Evolutionary conservation across 2,888 invertebrate species (phyloP).

Genomic region (Colletes collaris): DNA sequence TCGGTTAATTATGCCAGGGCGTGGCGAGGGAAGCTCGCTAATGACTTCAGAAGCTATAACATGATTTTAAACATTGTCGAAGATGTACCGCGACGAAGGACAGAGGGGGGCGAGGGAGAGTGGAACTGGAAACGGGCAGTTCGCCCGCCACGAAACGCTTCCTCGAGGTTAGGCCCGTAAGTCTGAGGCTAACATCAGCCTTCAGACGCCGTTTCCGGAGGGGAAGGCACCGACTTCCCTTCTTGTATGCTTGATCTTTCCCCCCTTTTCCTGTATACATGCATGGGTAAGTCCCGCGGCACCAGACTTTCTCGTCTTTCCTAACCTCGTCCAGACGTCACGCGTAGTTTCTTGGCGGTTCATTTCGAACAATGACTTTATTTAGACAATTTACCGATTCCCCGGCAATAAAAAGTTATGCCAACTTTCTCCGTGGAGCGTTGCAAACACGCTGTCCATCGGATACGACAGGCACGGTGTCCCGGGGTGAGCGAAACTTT

Average conservation of each 20-base stretch:
- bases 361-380: background rate
- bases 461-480: no score
- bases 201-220: slow-evolving; percentile 63
- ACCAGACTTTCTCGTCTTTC: background rate
- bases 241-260: slow-evolving; percentile 58
- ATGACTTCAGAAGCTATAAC: slow-evolving; percentile 13
- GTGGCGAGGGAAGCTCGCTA: slow-evolving; percentile 17
- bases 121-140: slow-evolving; percentile 30
- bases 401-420: background rate
- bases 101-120: background rate
- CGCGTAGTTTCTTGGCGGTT: background rate
- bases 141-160: slow-evolving; percentile 19
- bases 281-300: slow-evolving; percentile 48
- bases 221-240: slow-evolving; percentile 59
- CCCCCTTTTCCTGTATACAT: slow-evolving; percentile 63
- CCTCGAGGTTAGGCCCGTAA: slow-evolving; percentile 55
- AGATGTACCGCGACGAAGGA: background rate
- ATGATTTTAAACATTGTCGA: slow-evolving; percentile 26
- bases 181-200: slow-evolving; percentile 52
- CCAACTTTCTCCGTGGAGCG: no score
- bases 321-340: background rate
- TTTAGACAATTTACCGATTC: background rate
- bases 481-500: no score
- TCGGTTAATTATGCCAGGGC: slow-evolving; percentile 31
- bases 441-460: no score